Evolutionary conservation across 1,140 invertebrate species (phyloP).

Genomic region (Brachionus asplanchnoidis): DNA sequence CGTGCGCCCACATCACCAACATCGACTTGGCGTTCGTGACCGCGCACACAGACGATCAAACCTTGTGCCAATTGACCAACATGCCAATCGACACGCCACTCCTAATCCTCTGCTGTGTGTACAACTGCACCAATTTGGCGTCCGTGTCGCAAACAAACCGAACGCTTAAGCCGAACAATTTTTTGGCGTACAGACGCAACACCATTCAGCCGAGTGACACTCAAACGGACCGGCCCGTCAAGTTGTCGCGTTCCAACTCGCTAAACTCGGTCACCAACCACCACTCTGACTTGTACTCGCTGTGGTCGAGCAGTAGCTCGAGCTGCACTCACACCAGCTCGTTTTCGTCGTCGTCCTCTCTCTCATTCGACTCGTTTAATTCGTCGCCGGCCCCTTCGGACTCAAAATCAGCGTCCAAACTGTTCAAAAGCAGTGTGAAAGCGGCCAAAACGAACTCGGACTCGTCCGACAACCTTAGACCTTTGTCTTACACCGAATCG

Average conservation of each 20-base stretch:
- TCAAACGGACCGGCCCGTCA: background rate
- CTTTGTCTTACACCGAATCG: background rate
- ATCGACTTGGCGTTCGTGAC: background rate
- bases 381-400: background rate
- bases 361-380: background rate
- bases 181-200: background rate
- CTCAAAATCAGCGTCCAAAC: background rate
- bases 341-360: background rate
- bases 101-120: background rate
- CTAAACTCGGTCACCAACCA: background rate
- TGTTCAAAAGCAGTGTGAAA: background rate
- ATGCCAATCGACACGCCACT: background rate
- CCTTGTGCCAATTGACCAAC: background rate
- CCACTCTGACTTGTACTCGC: background rate
- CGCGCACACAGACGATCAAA: background rate
- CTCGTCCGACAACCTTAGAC: background rate
- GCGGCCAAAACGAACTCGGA: background rate
- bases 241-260: background rate
- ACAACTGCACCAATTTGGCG: background rate
- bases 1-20: slow-evolving; percentile 16
- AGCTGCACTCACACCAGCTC: background rate
- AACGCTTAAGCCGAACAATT: background rate
- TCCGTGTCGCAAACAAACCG: background rate
- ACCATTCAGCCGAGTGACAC: background rate
- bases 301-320: background rate